Percentiles rank a stretch among this genome's conserved stretches.
These are phyloP conservation scores for Pseudomyrmex sp. DNA, from an alignment of 1,140 invertebrate genomes.

Conservation along the genomic window DNA sequence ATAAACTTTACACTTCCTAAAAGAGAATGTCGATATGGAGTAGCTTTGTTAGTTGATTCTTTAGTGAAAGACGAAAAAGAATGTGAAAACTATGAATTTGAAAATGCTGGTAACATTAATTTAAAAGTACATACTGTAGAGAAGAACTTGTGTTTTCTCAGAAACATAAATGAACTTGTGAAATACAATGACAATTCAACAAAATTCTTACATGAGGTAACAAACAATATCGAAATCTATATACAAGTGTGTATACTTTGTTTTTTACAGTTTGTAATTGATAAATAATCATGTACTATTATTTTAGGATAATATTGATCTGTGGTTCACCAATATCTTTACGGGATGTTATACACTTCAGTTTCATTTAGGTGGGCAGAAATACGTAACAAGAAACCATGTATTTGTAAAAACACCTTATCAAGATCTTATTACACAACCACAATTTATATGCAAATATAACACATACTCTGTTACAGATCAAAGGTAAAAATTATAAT, in stretches of 20 bases:
- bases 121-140: background rate
- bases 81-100: slow-evolving; percentile 1
- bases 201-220: slow-evolving; percentile 10
- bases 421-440: background rate
- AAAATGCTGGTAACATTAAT: background rate
- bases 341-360: slow-evolving; percentile 27
- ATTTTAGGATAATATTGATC: slow-evolving; percentile 10
- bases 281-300: background rate
- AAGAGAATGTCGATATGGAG: background rate
- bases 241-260: background rate
- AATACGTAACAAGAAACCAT: background rate
- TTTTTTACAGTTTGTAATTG: background rate
- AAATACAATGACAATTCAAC: slow-evolving; percentile 21
- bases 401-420: slow-evolving; percentile 10
- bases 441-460: slow-evolving; percentile 2
- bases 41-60: slow-evolving; percentile 35
- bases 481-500: slow-evolving; percentile 29
- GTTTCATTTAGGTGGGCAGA: background rate
- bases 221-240: slow-evolving; percentile 6
- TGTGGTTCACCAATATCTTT: background rate
- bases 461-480: background rate
- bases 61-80: slow-evolving; percentile 1
- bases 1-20: slow-evolving; percentile 17
- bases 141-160: background rate
- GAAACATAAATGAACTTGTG: background rate